A percentile compares a stretch with the other conserved stretches of the same genome.
phyloP scores from a whole-genome alignment of 1,140 invertebrate genomes.

The Drosophila neocordata region DNA sequence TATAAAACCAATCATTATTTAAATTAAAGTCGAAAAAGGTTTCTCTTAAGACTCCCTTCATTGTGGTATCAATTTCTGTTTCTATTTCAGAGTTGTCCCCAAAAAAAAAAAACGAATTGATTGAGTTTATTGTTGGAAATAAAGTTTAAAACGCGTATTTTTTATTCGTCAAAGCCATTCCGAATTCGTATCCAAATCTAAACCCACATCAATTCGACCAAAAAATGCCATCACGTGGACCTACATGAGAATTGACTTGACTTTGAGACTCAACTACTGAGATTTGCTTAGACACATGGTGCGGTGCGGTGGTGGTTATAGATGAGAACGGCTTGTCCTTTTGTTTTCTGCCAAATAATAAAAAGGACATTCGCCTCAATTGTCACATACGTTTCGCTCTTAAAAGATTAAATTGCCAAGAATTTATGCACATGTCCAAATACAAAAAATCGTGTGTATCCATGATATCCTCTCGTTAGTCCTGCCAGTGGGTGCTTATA shows the following conservation, averaged over 20 bases:
- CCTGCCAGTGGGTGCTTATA: neutral
- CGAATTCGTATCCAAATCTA: neutral
- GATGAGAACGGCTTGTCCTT: neutral
- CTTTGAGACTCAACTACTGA: constrained; percentile 30
- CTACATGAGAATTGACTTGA: neutral
- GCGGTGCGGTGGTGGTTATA: too few relatives aligned
- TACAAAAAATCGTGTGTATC: neutral
- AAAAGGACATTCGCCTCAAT: constrained; percentile 62
- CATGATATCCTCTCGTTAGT: neutral
- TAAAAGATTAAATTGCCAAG: constrained; percentile 39
- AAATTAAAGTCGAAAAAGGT: constrained; percentile 20
- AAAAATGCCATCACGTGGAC: constrained; percentile 1
- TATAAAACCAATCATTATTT: constrained; percentile 31
- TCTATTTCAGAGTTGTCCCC: constrained; percentile 22
- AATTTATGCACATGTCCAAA: constrained; percentile 38
- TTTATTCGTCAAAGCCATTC: neutral
- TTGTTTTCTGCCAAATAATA: constrained; percentile 40
- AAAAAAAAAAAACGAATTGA: constrained; percentile 8
- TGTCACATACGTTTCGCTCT: constrained; percentile 49
- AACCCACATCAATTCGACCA: constrained; percentile 25
- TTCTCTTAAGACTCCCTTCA: neutral
- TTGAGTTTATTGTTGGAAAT: constrained; percentile 1
- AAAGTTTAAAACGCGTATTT: neutral
- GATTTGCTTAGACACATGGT: neutral
- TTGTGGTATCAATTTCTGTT: constrained; percentile 18